Evolutionary conservation across 2,797 vertebrate species (phyloP), one percentile per base, ranked within the genome.

Genomic region (Galago senegalensis): DNA sequence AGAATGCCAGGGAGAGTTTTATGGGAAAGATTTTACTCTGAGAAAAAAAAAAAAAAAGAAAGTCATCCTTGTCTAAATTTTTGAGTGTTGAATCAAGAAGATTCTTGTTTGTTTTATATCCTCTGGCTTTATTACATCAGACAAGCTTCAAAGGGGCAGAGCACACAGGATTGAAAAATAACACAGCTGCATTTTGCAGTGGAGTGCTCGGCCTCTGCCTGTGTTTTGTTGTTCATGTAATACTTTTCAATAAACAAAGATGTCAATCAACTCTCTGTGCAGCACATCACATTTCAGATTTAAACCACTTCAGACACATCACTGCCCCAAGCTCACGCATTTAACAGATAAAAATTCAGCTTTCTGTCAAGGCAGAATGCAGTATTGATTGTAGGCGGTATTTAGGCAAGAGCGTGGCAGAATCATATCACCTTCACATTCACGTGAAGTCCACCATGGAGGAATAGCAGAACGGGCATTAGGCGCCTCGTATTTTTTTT

Each of bases 161-260:
- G 97, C 97, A 98, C 97, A 98, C 34, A 98, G 98, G 96, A 98
- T 84, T 98, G 98, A 98, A 98, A 98, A 98, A 98, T 97, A 98
- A 98, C 98, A 98, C 97, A 98, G 97, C 97, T 98, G 97, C 97
- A 98, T 97, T 98, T 98, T 98, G 97, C 98, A 97, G 37, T 95
- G 89, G 96, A 98, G 97, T 95, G 95, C 97, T 98, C 97, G 97
- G 96, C 97, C 95, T 98, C 97, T 98, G 98, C 97, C 97, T 96
- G 7, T 97, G 94, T 98, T 98, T 98, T 98, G 98, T 98, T 98
- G 98, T 98, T 98, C 98, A 96, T 98, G 98, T 98, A 98, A 99
- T 98, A 98, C 98, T 98, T 99, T 99, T 98, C 98, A 98, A 98
- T 98, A 99, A 99, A 99, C 98, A 98, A 98, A 99, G 98, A 99